Evolutionary conservation across 2,113 vertebrate genomes (phyloP).

Genomic region (Oreochromis aureus): DNA sequence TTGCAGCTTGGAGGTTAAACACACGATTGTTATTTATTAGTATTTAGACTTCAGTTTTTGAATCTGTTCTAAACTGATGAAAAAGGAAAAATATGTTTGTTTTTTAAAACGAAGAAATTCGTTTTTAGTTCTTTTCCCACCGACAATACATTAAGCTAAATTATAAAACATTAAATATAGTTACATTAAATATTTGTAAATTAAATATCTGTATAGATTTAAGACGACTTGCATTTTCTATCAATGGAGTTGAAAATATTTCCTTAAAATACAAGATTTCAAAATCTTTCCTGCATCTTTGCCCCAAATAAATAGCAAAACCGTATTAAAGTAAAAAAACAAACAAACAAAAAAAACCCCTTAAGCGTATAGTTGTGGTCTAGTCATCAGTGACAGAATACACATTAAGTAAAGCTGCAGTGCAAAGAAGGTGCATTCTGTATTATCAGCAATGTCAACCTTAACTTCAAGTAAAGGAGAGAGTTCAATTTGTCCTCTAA

Average conservation of each 20-base stretch:
- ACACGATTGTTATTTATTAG: background rate
- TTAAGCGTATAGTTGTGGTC: background rate
- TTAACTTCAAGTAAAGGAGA: background rate
- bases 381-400: background rate
- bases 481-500: background rate
- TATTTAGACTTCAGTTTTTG: background rate
- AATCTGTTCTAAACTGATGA: background rate
- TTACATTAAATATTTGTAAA: background rate
- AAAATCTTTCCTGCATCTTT: background rate
- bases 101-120: background rate
- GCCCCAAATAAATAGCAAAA: background rate
- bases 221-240: background rate
- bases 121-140: background rate
- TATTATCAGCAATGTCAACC: background rate
- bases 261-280: background rate
- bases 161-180: background rate
- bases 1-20: background rate
- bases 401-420: background rate
- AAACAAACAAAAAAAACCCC: background rate
- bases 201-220: background rate
- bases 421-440: background rate
- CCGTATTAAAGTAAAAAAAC: background rate
- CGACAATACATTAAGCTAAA: background rate
- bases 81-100: background rate
- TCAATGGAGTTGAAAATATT: background rate